A percentile compares a stretch with the other conserved stretches of the same genome.
These are phyloP conservation scores for Sternotherus odoratus DNA, from an alignment of 2,797 vertebrate species.

Conservation along the genomic window DNA sequence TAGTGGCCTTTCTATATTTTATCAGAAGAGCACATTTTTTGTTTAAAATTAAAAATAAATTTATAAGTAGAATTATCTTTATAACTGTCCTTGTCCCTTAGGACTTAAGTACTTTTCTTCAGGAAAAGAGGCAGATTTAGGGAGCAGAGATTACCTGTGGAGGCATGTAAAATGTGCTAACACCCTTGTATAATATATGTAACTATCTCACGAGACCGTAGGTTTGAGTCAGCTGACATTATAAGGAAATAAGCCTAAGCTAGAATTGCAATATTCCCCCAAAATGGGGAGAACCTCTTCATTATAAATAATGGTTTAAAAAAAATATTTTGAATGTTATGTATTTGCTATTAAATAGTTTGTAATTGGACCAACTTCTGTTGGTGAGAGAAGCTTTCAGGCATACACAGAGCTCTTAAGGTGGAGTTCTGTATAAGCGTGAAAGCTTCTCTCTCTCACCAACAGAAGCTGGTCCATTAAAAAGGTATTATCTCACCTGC, in stretches of 20 bases:
- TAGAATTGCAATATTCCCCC: background rate
- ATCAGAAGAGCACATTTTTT: background rate
- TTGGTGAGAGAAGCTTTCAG: background rate
- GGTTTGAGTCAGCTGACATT: background rate
- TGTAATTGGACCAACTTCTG: background rate
- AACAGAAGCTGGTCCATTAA: no score
- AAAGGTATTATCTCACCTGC: no score
- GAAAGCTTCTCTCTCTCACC: no score
- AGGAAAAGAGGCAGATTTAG: background rate
- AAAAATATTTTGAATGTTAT: background rate
- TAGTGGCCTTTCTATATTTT: background rate
- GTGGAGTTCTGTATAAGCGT: no score
- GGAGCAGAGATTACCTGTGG: background rate
- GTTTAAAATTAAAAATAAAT: background rate
- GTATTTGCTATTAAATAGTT: background rate
- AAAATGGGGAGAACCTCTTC: background rate
- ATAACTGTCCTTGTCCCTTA: background rate
- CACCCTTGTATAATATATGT: background rate
- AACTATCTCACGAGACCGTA: background rate
- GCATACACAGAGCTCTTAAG: background rate
- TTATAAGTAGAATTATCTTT: background rate
- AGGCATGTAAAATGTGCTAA: background rate
- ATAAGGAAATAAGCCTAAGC: background rate
- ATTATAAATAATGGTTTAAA: background rate
- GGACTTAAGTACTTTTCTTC: background rate